A percentile compares a stretch with the other conserved stretches of the same genome.
These are phyloP conservation scores for Eledone cirrhosa DNA, from an alignment of 2,888 invertebrate genomes.

Conservation along the genomic window DNA sequence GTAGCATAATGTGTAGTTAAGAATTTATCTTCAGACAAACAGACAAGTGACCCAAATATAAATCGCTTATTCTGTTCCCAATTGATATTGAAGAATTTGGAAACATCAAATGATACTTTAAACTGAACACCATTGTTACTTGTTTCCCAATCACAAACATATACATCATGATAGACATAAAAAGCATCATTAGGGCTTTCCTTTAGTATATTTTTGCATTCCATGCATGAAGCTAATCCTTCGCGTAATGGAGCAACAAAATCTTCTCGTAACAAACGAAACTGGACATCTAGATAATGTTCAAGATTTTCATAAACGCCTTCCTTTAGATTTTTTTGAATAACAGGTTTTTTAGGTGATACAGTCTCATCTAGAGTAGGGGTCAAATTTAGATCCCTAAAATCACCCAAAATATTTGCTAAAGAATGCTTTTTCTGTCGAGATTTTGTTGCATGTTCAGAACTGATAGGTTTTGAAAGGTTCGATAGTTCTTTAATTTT, in stretches of 20 bases:
- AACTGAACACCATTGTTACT: slow-evolving; percentile 48
- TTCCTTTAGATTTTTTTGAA: slow-evolving; percentile 72
- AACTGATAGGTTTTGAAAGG: background rate
- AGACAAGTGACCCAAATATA: slow-evolving; percentile 78
- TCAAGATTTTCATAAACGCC: slow-evolving; percentile 75
- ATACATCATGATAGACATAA: slow-evolving; percentile 54
- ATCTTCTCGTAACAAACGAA: slow-evolving; percentile 82
- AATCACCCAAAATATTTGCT: slow-evolving; percentile 67
- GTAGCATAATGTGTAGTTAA: slow-evolving; percentile 76
- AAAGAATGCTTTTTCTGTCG: background rate
- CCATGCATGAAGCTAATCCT: slow-evolving; percentile 64
- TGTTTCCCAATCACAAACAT: slow-evolving; percentile 48
- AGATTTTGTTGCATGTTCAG: background rate
- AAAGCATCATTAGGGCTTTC: slow-evolving; percentile 39
- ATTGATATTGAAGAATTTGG: slow-evolving; percentile 38
- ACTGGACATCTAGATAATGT: slow-evolving; percentile 81
- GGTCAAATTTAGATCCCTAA: slow-evolving; percentile 61
- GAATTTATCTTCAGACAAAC: slow-evolving; percentile 78
- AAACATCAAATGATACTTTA: slow-evolving; percentile 46
- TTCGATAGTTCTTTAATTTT: background rate
- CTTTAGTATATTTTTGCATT: background rate
- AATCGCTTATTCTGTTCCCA: slow-evolving; percentile 73
- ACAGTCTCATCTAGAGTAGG: slow-evolving; percentile 64
- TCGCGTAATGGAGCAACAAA: slow-evolving; percentile 79
- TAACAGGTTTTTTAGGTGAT: slow-evolving; percentile 62